A percentile compares a stretch with the other conserved stretches of the same genome.
Evolutionary conservation across 2,797 vertebrate species (phyloP).

Genomic region (Carapus acus): DNA sequence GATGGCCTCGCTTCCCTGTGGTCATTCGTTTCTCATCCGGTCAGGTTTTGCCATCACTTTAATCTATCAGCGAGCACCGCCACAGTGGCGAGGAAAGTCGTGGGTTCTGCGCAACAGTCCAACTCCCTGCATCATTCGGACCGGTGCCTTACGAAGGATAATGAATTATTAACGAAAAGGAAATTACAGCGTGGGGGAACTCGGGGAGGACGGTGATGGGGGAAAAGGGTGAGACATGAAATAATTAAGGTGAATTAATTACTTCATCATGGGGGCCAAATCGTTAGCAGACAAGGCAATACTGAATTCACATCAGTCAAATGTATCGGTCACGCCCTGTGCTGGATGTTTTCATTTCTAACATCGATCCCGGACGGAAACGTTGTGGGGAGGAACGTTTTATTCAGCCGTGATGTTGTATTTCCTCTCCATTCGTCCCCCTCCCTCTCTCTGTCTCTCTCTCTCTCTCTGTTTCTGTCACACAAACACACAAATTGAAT

Average conservation of each 20-base stretch:
- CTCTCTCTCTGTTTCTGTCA: constrained; percentile 44
- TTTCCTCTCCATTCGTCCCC: constrained; percentile 26
- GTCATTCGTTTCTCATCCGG: constrained; percentile 18
- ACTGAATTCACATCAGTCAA: constrained; percentile 46
- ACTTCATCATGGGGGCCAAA: constrained; percentile 42
- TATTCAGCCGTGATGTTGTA: constrained; percentile 26
- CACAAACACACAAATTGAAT: constrained; percentile 67
- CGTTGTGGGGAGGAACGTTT: constrained; percentile 24
- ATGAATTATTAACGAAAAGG: constrained; percentile 37
- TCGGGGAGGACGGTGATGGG: constrained; percentile 2
- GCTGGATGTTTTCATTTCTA: constrained; percentile 42
- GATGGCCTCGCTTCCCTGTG: constrained; percentile 49
- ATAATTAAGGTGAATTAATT: too few species aligned
- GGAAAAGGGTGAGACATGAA: constrained; percentile 22
- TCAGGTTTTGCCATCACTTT: constrained; percentile 22
- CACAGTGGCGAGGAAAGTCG: constrained; percentile 36
- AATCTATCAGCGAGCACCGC: constrained; percentile 38
- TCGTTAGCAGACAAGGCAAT: constrained; percentile 52
- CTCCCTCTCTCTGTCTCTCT: constrained; percentile 8
- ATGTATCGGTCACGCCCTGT: constrained; percentile 28
- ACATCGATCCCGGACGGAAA: constrained; percentile 31
- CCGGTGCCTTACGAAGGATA: constrained; percentile 72
- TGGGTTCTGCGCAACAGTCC: constrained; percentile 52
- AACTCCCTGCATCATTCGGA: constrained; percentile 61
- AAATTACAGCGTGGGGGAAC: constrained; percentile 16